Base-by-base conservation (phyloP, 2,797 vertebrate genomes). In the Neostethus bicornis region DNA sequence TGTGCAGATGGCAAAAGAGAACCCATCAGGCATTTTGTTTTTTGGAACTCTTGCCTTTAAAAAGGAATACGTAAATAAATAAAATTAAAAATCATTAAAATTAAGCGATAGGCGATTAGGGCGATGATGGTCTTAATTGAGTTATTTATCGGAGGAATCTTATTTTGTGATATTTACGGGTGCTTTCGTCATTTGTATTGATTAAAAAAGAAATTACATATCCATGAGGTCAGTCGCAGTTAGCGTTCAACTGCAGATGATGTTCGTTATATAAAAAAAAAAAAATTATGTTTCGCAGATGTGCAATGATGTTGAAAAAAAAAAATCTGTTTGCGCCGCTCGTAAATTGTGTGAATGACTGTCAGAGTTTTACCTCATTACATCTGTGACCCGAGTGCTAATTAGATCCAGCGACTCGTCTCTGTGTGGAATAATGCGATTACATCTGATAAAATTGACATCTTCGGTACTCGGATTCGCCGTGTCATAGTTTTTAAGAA, bases 351-450 rank as follows among this genome's bases (percentile, higher is more conserved):
- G 47, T 63, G 3, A 17, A 8, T 7, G 44, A 25, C 31, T 51
- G 51, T 75, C 61, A 62, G 59, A 64, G 66, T 46, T 48, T 65
- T 31, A 35, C 64, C 74, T 41, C 19, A 3, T 50, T 61, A n/a
- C 65, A 67, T 73, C 47, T 75, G 68, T 62, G 56, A 46, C 41
- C 60, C 49, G 61, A 79, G 62, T 52, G 60, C 62, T 82, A 77
- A 81, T 85, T 71, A 70, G 75, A 52, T 65, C 60, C 71, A 49
- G 73, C 41, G 75, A 73, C 70, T 75, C 55, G 60, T 85, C 83
- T 83, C 29, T 4, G 70, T 51, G 78, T 88, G 81, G 66, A 34
- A 81, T 90, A 83, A 90, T 91, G 81, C 57, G 75, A 91, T 92
- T 86, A 91, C 89, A 86, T 83, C 83, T 79, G n/a, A n/a, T n/a